A percentile compares a stretch with the other conserved stretches of the same genome.
Evolutionary conservation across 2,888 invertebrate genomes (phyloP).

Genomic region (Hypercompe scribonia): DNA sequence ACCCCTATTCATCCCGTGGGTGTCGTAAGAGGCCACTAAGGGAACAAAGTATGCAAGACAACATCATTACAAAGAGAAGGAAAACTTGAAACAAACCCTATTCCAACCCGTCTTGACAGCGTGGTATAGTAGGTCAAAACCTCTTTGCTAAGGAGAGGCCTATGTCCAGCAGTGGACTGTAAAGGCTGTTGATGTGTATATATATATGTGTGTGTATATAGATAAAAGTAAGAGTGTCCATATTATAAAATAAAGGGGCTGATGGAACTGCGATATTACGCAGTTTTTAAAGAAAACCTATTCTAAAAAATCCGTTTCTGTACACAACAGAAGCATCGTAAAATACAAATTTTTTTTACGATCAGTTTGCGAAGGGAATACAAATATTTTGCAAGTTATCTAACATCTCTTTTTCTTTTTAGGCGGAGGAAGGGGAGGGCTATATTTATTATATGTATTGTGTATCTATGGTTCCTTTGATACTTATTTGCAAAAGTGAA

Average conservation of each 20-base stretch:
- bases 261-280: neutral
- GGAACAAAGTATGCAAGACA: too few relatives aligned
- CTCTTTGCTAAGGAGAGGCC: too few relatives aligned
- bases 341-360: conserved; percentile 55
- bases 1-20: too few relatives aligned
- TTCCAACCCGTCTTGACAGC: too few relatives aligned
- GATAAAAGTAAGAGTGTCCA: neutral
- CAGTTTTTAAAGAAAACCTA: neutral
- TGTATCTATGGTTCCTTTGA: conserved; percentile 7
- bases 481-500: neutral
- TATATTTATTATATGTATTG: neutral
- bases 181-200: too few relatives aligned
- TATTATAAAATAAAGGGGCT: neutral
- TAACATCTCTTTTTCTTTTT: conserved; percentile 47
- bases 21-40: too few relatives aligned
- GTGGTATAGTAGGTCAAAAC: too few relatives aligned
- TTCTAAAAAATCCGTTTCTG: neutral
- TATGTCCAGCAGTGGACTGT: too few relatives aligned
- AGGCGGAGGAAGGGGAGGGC: neutral
- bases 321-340: neutral
- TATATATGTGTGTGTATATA: too few relatives aligned
- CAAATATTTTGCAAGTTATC: conserved; percentile 44
- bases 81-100: too few relatives aligned
- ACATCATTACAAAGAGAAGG: too few relatives aligned
- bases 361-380: conserved; percentile 45